Evolutionary conservation across 2,797 vertebrate species (phyloP).

Genomic region (Artibeus jamaicensis): DNA sequence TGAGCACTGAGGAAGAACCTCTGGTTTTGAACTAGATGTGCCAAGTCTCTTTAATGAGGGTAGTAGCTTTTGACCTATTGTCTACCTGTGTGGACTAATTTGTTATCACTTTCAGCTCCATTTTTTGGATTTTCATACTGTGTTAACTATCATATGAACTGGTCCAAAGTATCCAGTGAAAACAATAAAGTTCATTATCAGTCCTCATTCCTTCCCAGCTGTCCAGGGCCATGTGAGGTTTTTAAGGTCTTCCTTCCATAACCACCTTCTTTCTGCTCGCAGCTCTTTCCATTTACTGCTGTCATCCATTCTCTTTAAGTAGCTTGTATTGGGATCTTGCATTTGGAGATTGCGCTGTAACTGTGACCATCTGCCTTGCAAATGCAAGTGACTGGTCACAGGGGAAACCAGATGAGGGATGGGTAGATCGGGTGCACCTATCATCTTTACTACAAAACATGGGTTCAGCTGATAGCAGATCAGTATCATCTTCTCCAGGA

Average conservation of each 20-base stretch:
- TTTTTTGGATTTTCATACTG: background rate
- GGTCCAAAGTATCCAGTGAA: background rate
- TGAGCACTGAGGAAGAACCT: background rate
- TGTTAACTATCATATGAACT: background rate
- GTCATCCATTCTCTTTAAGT: background rate
- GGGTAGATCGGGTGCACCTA: conserved; percentile 36
- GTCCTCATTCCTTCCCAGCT: background rate
- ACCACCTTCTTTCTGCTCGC: background rate
- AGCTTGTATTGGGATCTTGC: background rate
- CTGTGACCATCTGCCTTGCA: conserved; percentile 24
- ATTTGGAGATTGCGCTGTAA: background rate
- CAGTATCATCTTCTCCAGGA: background rate
- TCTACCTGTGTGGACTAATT: background rate
- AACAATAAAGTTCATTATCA: background rate
- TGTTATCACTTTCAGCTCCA: background rate
- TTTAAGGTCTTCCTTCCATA: background rate
- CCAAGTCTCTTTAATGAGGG: background rate
- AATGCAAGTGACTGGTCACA: background rate
- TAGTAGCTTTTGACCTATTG: background rate
- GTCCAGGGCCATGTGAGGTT: background rate
- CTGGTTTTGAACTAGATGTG: background rate
- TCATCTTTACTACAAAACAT: background rate
- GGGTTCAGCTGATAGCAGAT: conserved; percentile 26
- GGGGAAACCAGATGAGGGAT: conserved; percentile 22
- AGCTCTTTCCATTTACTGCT: conserved; percentile 28